A percentile compares a stretch with the other conserved stretches of the same genome.
Conservation (phyloP, 2,797 vertebrate genomes). For the Coranthus polyacanthus region DNA sequence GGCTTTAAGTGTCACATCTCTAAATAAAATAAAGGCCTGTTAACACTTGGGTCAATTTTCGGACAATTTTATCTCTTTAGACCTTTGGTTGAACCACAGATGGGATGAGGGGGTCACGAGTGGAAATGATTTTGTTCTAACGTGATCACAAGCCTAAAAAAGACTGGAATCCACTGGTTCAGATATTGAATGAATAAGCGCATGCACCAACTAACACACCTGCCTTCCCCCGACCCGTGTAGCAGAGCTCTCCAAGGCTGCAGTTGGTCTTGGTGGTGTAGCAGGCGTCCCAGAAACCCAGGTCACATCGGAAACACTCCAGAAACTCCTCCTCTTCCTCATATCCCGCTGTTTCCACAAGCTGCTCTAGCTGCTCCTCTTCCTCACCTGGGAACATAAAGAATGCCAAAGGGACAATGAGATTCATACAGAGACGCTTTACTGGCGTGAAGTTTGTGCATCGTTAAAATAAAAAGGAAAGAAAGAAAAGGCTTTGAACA, state of each 20-base stretch:
- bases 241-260: slow-evolving; percentile 75
- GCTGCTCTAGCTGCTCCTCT: slow-evolving; percentile 48
- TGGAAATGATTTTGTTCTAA: too few relatives aligned
- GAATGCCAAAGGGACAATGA: slow-evolving; percentile 4
- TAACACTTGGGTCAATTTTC: not conserved
- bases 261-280: slow-evolving; percentile 76
- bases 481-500: slow-evolving; percentile 10
- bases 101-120: too few relatives aligned
- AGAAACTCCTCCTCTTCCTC: slow-evolving; percentile 51
- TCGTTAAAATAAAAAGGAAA: too few relatives aligned
- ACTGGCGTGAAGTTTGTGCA: not conserved
- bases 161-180: not conserved
- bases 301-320: slow-evolving; percentile 80
- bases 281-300: slow-evolving; percentile 82
- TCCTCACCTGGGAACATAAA: slow-evolving; percentile 61
- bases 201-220: slow-evolving; percentile 56
- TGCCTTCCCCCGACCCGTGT: slow-evolving; percentile 76
- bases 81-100: too few relatives aligned
- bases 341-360: slow-evolving; percentile 31
- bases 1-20: not conserved
- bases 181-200: not conserved
- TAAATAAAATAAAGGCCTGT: not conserved
- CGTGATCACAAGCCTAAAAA: too few relatives aligned
- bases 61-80: too few relatives aligned
- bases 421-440: slow-evolving; percentile 5